Evolutionary conservation across 2,797 vertebrate species (phyloP).

Genomic region (Urosaurus nigricauda): DNA sequence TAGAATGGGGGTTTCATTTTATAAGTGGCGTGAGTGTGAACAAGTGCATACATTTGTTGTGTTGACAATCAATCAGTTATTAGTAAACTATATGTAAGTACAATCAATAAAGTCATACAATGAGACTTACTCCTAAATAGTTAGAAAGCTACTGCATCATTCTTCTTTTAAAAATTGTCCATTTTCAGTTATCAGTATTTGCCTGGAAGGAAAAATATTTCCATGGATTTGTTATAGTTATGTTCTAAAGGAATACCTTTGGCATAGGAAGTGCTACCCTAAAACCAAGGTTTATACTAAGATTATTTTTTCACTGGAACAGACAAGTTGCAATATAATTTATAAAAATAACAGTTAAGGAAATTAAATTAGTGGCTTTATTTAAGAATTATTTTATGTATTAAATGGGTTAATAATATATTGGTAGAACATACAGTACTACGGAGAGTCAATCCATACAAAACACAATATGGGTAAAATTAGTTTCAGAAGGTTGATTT

Average conservation of each 20-base stretch:
- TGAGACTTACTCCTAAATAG: conserved; percentile 65
- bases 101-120: conserved; percentile 61
- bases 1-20: conserved; percentile 72
- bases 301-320: conserved; percentile 62
- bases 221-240: conserved; percentile 64
- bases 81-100: conserved; percentile 74
- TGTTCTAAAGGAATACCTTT: conserved; percentile 68
- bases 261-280: conserved; percentile 64
- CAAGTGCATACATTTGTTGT: conserved; percentile 73
- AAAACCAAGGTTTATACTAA: conserved; percentile 66
- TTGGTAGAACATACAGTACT: conserved; percentile 42
- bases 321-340: conserved; percentile 49
- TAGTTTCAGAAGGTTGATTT: conserved; percentile 13
- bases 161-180: conserved; percentile 64
- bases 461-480: conserved; percentile 37
- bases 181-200: conserved; percentile 66
- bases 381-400: not conserved
- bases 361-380: conserved; percentile 19
- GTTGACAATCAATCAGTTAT: conserved; percentile 76
- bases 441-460: conserved; percentile 15
- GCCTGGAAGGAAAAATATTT: conserved; percentile 65
- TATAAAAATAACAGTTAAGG: conserved; percentile 21
- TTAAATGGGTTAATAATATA: not conserved
- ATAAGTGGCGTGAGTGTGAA: conserved; percentile 70
- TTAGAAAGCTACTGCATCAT: conserved; percentile 64